phyloP scores from a whole-genome alignment of 2,797 vertebrate genomes.

The Myiothlypis coronata region DNA sequence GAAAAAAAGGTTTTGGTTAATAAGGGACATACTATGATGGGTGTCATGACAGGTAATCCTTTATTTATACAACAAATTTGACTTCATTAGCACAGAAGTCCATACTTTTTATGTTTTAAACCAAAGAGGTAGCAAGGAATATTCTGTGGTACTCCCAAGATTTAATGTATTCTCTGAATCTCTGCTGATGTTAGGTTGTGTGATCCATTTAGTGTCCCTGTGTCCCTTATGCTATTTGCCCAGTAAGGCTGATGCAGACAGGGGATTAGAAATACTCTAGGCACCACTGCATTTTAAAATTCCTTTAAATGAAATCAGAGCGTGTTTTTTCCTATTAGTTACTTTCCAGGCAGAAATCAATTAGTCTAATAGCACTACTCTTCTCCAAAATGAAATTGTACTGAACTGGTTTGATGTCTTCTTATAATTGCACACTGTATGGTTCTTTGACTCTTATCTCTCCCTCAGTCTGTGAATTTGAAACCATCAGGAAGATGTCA shows the following conservation, averaged over 20 bases:
- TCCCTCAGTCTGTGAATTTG: constrained; percentile 55
- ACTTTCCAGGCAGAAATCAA: constrained; percentile 28
- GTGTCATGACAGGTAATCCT: neutral
- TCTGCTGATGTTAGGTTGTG: neutral
- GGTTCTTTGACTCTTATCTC: constrained; percentile 55
- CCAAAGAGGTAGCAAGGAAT: neutral
- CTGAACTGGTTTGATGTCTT: constrained; percentile 34
- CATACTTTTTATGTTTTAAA: neutral
- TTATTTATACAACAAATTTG: neutral
- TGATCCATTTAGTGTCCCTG: neutral
- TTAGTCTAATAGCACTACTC: constrained; percentile 12
- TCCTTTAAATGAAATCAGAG: neutral
- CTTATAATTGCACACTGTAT: constrained; percentile 42
- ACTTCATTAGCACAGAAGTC: neutral
- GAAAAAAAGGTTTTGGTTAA: neutral
- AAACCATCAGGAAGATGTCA: constrained; percentile 66
- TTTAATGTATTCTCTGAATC: neutral
- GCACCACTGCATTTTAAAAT: neutral
- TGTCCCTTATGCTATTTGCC: neutral
- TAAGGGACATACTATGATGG: neutral
- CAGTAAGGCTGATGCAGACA: neutral
- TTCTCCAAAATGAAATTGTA: constrained; percentile 47
- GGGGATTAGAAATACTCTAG: neutral
- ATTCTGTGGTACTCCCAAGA: neutral
- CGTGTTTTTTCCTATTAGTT: neutral